phyloP scores from a whole-genome alignment of 2,797 vertebrate species.

The Tapera naevia region DNA sequence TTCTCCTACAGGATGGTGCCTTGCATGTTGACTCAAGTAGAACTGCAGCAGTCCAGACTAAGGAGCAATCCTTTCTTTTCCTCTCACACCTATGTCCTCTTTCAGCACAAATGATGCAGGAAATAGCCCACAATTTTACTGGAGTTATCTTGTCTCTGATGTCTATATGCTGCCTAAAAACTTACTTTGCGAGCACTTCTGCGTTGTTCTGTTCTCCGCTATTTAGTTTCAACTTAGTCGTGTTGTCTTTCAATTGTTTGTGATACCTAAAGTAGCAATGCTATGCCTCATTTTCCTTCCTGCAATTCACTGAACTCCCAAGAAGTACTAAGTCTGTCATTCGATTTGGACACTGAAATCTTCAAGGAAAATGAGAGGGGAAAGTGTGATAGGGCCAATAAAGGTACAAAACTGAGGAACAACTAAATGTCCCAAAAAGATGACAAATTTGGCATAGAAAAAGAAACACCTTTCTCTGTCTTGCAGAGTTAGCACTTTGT shows the following conservation, averaged over 20 bases:
- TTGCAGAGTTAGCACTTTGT: background rate
- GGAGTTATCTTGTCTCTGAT: background rate
- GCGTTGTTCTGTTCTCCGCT: background rate
- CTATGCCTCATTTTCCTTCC: background rate
- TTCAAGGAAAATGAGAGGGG: background rate
- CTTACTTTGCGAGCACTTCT: background rate
- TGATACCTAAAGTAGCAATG: background rate
- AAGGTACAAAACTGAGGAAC: background rate
- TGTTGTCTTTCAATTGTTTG: background rate
- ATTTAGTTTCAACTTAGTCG: background rate
- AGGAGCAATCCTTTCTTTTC: background rate
- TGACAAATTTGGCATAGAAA: background rate
- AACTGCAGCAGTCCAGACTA: background rate
- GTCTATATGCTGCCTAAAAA: background rate
- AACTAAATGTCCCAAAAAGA: background rate
- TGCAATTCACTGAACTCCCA: background rate
- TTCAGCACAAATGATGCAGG: background rate
- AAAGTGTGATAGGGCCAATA: background rate
- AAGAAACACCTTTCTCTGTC: background rate
- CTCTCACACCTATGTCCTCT: background rate
- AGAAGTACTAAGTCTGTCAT: background rate
- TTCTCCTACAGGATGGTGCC: background rate
- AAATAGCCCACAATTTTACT: background rate
- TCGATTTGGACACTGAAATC: background rate
- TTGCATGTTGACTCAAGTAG: background rate